These are phyloP conservation scores for Anagyrus pseudococci DNA, from an alignment of 2,888 invertebrate genomes.

Conservation along the genomic window DNA sequence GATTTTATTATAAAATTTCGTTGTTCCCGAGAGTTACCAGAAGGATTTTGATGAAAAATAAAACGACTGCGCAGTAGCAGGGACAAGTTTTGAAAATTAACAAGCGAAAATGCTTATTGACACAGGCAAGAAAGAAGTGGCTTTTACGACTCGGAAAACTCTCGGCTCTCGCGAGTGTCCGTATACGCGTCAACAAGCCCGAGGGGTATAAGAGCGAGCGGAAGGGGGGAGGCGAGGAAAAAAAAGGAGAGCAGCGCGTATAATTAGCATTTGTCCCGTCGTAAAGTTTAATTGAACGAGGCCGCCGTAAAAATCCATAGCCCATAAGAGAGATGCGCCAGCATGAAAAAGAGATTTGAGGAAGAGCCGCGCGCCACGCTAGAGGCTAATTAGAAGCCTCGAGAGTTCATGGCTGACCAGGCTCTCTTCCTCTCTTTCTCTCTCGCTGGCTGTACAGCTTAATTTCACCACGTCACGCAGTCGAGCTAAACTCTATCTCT, in stretches of 20 bases:
- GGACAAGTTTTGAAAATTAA: too few relatives aligned
- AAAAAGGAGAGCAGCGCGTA: background rate
- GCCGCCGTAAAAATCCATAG: constrained; percentile 36
- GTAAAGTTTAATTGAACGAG: constrained; percentile 37
- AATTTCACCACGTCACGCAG: constrained; percentile 21
- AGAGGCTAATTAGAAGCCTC: background rate
- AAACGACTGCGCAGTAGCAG: too few relatives aligned
- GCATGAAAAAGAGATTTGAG: constrained; percentile 31
- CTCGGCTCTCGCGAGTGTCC: too few relatives aligned
- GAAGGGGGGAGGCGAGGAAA: background rate
- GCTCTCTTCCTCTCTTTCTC: too few relatives aligned
- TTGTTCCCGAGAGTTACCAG: too few relatives aligned
- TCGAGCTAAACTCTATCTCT: background rate
- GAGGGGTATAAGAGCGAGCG: background rate
- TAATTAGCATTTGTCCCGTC: constrained; percentile 37
- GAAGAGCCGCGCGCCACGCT: constrained; percentile 3
- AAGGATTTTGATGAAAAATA: too few relatives aligned
- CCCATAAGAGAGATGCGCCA: constrained; percentile 30
- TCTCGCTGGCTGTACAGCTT: background rate
- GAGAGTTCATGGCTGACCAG: background rate
- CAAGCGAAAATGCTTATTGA: too few relatives aligned
- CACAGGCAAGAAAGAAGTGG: too few relatives aligned
- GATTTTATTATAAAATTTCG: too few relatives aligned
- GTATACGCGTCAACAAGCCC: constrained; percentile 22
- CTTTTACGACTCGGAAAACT: too few relatives aligned